Evolutionary conservation across 2,797 vertebrate genomes (phyloP).

Genomic region (Melanotaenia parkinsoni): DNA sequence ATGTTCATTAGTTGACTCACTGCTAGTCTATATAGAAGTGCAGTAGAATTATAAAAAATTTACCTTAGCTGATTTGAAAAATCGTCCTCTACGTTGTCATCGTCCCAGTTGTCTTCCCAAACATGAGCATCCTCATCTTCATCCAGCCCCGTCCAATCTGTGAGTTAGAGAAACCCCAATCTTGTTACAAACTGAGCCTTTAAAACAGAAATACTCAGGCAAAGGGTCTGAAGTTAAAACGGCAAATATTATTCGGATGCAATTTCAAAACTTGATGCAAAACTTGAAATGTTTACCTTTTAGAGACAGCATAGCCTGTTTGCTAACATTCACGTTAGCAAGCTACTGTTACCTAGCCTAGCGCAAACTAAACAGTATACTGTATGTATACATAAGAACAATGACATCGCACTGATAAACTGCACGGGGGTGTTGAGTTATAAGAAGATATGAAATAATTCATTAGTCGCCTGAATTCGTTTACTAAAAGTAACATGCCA

Average conservation of each 20-base stretch:
- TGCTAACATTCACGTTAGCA: neutral
- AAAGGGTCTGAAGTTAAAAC: too few species aligned
- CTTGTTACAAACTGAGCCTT: neutral
- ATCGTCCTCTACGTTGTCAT: conserved; percentile 98
- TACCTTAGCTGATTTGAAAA: conserved; percentile 99
- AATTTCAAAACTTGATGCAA: neutral
- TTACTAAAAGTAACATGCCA: neutral
- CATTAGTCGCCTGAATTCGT: rapidly evolving
- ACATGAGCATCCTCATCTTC: conserved; percentile 99
- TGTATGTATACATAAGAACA: neutral
- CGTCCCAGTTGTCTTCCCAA: conserved; percentile 99
- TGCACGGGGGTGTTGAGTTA: neutral
- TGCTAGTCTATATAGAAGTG: too few species aligned
- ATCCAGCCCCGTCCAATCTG: conserved; percentile 97
- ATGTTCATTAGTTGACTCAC: too few species aligned
- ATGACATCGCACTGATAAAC: neutral
- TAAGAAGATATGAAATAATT: neutral
- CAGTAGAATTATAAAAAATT: neutral
- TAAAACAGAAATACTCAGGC: neutral
- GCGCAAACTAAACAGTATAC: neutral
- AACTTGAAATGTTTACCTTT: neutral
- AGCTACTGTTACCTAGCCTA: neutral
- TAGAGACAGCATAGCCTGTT: neutral
- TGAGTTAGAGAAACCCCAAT: neutral
- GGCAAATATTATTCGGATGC: too few species aligned